Evolutionary conservation across 2,113 vertebrate species (phyloP).

Genomic region (Myotis brandtii): DNA sequence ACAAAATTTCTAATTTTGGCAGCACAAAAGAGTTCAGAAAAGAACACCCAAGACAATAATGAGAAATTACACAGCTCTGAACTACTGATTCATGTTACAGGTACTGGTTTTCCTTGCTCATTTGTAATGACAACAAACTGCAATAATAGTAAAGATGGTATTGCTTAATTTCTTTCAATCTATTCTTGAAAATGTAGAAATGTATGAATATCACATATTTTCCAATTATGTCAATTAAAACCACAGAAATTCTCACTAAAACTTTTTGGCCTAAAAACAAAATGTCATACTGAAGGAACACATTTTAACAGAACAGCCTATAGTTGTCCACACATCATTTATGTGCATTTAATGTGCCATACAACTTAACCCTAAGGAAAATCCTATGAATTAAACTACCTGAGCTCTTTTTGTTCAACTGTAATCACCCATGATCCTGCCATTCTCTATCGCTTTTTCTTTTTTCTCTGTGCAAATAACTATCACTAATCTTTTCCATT

Average conservation of each 20-base stretch:
- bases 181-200: background rate
- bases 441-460: background rate
- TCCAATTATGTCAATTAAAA: background rate
- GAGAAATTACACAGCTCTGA: background rate
- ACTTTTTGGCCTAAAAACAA: background rate
- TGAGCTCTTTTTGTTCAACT: background rate
- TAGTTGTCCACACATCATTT: background rate
- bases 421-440: background rate
- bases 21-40: background rate
- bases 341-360: background rate
- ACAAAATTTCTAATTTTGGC: conserved; percentile 12
- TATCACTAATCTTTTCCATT: background rate
- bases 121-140: background rate
- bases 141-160: background rate
- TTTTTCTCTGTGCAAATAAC: background rate
- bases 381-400: background rate
- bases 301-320: conserved; percentile 16
- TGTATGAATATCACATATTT: background rate
- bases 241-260: conserved; percentile 33
- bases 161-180: background rate
- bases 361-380: conserved; percentile 18
- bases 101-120: background rate
- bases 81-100: background rate
- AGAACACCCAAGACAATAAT: background rate
- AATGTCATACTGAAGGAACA: background rate